Base-by-base conservation (phyloP, 2,888 invertebrate genomes). In the Theretra japonica region DNA sequence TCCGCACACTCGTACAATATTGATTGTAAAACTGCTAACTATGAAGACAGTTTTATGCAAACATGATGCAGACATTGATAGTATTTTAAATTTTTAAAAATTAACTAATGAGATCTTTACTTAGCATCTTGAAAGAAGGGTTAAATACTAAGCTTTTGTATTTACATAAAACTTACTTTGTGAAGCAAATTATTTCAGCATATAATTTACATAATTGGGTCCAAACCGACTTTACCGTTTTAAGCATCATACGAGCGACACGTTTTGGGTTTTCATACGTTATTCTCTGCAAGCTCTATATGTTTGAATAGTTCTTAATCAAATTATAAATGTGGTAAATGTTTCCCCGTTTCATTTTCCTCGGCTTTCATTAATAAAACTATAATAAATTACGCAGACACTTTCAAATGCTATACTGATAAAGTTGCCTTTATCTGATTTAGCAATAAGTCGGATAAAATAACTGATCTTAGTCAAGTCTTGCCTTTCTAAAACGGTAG, bases 401-500 rank as follows among this genome's bases (percentile, higher is more conserved):
- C 65, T 65, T 65, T 65, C 65, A 6, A 41, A 23, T 48, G 5
- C 30, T 5, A 8, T 60, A n/a, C 21, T 21, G 21, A 23, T 65
- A 48, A 21, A 21, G 11, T 41, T 65, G 21, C 48, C 4, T 23
- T 41, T 48, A 48, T 48, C 65, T 23, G 48, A 65, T 65, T 21
- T 65, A 23, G 41, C 41, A 65, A 23, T 48, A 17, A 15, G 23
- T 23, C 15, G 23, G 48, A 65, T 65, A 65, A 65, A 17, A 79
- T 75, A 74, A 77, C 75, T 72, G 74, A 74, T 65, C 48, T 23
- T 65, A 41, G 33, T 48, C 65, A 48, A 23, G 23, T 21, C 17
- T 17, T 65, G 65, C 65, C 41, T 65, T 65, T 48, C 48, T 65
- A 48, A 65, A 41, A 21, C 21, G 33, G 19, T 21, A 41, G 1